A percentile compares a stretch with the other conserved stretches of the same genome.
Conservation (phyloP, 2,797 vertebrate species). For the Cygnus olor region DNA sequence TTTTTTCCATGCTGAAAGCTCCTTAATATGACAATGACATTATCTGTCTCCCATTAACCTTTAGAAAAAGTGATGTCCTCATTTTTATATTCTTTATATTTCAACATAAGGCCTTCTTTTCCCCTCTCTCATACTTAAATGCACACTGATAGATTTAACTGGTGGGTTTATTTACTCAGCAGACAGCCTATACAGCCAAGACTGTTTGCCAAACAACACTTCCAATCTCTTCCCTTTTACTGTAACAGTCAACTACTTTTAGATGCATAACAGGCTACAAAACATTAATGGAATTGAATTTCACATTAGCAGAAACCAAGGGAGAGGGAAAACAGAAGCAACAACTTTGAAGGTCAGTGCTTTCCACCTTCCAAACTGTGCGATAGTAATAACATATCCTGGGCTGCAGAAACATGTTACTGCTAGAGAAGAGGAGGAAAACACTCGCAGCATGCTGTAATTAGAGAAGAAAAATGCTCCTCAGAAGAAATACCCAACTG, state of each 20-base stretch:
- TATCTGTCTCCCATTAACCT: not conserved
- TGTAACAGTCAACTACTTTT: not conserved
- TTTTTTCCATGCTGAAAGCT: not conserved
- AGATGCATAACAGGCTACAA: not conserved
- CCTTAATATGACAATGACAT: not conserved
- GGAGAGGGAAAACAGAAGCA: not conserved
- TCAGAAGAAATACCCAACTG: constrained; percentile 51
- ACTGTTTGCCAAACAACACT: not conserved
- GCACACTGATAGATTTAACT: not conserved
- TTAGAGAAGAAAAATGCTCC: constrained; percentile 55
- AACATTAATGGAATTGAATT: not conserved
- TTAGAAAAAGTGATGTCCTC: not conserved
- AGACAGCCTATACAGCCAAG: not conserved
- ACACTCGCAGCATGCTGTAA: not conserved
- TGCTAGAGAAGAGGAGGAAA: not conserved
- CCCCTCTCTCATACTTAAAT: not conserved
- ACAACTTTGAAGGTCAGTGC: not conserved
- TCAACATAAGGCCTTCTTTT: not conserved
- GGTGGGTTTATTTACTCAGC: not conserved
- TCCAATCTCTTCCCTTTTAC: not conserved
- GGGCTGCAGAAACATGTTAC: not conserved
- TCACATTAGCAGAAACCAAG: not conserved
- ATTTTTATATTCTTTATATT: not conserved
- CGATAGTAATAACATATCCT: not conserved
- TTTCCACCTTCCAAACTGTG: not conserved